phyloP scores from a whole-genome alignment of 2,797 vertebrate species.

The Lacerta bilineata region DNA sequence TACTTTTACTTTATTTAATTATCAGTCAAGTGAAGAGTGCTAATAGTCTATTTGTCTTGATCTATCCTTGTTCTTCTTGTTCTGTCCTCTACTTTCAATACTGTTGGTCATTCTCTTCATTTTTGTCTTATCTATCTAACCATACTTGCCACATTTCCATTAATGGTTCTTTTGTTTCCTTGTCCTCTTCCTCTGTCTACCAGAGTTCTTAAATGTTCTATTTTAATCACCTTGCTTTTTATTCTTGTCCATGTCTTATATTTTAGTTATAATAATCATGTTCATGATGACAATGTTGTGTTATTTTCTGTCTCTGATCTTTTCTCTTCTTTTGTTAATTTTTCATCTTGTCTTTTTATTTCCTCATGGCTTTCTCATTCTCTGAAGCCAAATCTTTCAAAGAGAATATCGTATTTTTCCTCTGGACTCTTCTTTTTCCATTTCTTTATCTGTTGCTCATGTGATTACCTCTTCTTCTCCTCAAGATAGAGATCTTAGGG shows the following conservation, averaged over 20 bases:
- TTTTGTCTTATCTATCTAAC: not conserved
- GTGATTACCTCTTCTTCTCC: not conserved
- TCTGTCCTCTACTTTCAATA: not conserved
- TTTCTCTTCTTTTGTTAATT: not conserved
- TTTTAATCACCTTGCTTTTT: not conserved
- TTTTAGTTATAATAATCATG: not conserved
- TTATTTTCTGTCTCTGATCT: not conserved
- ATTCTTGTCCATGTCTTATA: not conserved
- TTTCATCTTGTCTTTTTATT: not conserved
- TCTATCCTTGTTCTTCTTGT: not conserved
- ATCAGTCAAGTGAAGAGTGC: too few species aligned
- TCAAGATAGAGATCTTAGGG: not conserved
- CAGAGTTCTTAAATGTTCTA: not conserved
- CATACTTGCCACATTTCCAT: not conserved
- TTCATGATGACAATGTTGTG: not conserved
- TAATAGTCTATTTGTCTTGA: not conserved
- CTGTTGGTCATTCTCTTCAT: not conserved
- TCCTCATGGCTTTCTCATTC: not conserved
- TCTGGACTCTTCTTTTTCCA: not conserved
- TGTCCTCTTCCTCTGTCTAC: not conserved
- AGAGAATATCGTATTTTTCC: slow-evolving; percentile 11
- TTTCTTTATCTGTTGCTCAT: not conserved
- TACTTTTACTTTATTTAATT: not conserved
- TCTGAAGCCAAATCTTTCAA: not conserved
- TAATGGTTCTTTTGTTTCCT: not conserved